Percentiles rank a stretch among this genome's conserved stretches.
These are phyloP conservation scores for Albula glossodonta DNA, from an alignment of 2,113 vertebrate species.

Conservation along the genomic window DNA sequence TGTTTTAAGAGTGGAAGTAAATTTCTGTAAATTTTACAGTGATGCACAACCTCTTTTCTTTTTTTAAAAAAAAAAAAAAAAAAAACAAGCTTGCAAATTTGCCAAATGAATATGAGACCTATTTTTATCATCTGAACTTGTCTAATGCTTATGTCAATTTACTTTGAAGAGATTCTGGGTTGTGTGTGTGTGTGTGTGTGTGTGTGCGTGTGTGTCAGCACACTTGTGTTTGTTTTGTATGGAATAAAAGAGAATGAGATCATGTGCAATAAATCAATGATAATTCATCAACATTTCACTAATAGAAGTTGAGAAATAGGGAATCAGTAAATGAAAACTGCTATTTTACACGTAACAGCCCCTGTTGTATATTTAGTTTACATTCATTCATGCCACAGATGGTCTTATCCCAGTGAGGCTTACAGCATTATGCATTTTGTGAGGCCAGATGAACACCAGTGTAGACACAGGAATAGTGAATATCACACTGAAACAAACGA, in stretches of 20 bases:
- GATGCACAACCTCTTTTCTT: neutral
- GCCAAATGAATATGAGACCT: constrained; percentile 29
- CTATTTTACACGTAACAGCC: neutral
- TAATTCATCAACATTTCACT: neutral
- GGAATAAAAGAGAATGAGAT: constrained; percentile 19
- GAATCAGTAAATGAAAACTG: neutral
- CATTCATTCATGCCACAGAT: neutral
- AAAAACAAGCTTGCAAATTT: neutral
- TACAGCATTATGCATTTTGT: neutral
- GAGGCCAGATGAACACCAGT: neutral
- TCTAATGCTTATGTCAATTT: neutral
- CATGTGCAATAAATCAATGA: constrained; percentile 25
- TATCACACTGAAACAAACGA: neutral
- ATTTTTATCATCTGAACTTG: constrained; percentile 23
- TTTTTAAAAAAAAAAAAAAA: neutral
- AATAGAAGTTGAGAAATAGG: neutral
- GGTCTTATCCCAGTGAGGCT: neutral
- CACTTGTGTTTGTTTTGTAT: constrained; percentile 14
- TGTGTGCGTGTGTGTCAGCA: constrained; percentile 24
- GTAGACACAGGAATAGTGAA: neutral
- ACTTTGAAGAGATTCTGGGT: constrained; percentile 1
- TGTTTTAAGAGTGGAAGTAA: constrained; percentile 1
- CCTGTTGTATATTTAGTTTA: neutral
- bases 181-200: neutral
- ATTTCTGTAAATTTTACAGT: constrained; percentile 8